phyloP scores from a whole-genome alignment of 2,113 vertebrate species.

The Anarrhichthys ocellatus region DNA sequence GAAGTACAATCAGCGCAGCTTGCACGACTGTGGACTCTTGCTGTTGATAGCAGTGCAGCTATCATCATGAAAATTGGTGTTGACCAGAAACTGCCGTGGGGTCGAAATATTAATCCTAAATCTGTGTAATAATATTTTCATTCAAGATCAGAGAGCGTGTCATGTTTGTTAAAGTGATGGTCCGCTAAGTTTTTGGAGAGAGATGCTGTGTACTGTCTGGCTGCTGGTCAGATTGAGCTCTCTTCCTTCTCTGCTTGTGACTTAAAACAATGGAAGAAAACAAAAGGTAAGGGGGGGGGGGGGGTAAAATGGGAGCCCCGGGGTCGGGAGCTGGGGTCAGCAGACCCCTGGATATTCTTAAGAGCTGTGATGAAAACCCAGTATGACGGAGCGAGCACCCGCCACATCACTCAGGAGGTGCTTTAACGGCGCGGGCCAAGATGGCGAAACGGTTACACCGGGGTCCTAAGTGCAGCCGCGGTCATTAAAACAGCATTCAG shows the following conservation, averaged over 20 bases:
- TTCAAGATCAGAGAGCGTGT: background rate
- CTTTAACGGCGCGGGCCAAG: conserved; percentile 61
- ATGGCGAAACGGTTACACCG: conserved; percentile 56
- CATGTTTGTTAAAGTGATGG: background rate
- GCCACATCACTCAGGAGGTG: conserved; percentile 74
- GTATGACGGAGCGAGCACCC: conserved; percentile 65
- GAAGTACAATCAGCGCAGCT: background rate
- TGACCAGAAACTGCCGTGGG: conserved; percentile 12
- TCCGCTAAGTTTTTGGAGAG: background rate
- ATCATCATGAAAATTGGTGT: conserved; percentile 5
- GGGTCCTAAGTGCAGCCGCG: conserved; percentile 64
- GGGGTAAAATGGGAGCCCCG: background rate
- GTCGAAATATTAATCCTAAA: conserved; percentile 7
- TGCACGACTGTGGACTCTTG: background rate
- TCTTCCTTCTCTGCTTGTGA: conserved; percentile 27
- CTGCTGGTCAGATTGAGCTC: background rate
- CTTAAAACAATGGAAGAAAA: conserved; percentile 53
- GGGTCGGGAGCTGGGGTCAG: conserved; percentile 29
- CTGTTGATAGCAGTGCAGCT: background rate
- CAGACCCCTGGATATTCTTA: conserved; percentile 73
- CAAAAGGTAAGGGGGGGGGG: conserved; percentile 3
- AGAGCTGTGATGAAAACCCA: conserved; percentile 65
- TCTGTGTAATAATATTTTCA: conserved; percentile 24
- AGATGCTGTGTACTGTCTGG: background rate
- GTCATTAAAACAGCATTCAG: conserved; percentile 76